Evolutionary conservation across 2,888 invertebrate species (phyloP), one percentile per base, ranked within the genome.

Genomic region (Eristalis arbustorum): DNA sequence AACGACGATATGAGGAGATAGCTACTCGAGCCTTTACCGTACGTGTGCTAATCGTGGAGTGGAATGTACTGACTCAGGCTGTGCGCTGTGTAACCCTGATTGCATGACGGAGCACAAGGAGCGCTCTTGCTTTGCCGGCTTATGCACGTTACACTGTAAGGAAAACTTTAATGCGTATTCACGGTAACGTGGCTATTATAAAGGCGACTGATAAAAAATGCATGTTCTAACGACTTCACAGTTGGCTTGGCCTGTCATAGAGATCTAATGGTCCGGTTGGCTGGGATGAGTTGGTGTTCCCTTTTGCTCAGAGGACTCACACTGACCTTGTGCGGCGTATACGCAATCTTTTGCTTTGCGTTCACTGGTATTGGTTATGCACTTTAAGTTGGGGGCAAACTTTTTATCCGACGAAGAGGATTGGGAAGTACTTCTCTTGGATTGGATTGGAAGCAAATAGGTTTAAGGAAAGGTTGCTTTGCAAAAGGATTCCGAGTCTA

Each of bases 71-170:
- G 49, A 49, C 49, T 49, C 67, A 18, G 67, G 14, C 67, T 49
- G 13, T 67, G 67, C 28, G 14, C 67, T 49, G 13, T 67, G 67
- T 49, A 67, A 18, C 49, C 67, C 18, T 67, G 42, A 49, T 49
- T 67, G 67, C 49, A 49, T 49, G 49, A 49, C 49, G 49, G 18
- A 49, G 49, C 18, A 49, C 25, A 67, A 5, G 28, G 66, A 40
- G 49, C 14, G 8, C 22, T 57, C 34, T 56, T 31, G 18, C 56
- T 56, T 68, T 56, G 4, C 4, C 10, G 6, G 18, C 8, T 31
- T 31, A 31, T 31, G 31, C 57, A 18, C 8, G 18, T 6, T 68
- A 68, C 68, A 68, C 68, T 14, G 68, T 22, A 13, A 57, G 18
- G 18, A 49, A n/a, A 49, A 49, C 49, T 49, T 49, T 49, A 49